Evolutionary conservation across 2,888 invertebrate genomes (phyloP).

Genomic region (Pinctada fucata): DNA sequence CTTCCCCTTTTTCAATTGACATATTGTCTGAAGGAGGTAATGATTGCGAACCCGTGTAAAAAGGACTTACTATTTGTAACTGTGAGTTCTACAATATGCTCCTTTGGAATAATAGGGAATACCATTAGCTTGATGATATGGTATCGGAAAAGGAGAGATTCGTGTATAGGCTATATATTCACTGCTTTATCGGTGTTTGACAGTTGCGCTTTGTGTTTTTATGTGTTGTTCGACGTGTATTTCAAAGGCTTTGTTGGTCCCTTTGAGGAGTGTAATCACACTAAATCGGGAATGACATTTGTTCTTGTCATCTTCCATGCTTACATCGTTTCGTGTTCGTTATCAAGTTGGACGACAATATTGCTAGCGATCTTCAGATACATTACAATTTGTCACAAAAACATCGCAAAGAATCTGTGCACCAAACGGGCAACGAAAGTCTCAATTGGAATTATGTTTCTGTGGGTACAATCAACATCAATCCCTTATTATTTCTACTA

Average conservation of each 20-base stretch:
- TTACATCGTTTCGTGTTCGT: background rate
- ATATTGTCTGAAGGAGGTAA: too few relatives aligned
- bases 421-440: background rate
- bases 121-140: conserved; percentile 10
- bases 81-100: conserved; percentile 7
- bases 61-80: too few relatives aligned
- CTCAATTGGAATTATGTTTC: background rate
- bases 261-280: background rate
- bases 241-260: background rate
- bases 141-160: background rate
- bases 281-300: conserved; percentile 2
- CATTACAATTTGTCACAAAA: background rate
- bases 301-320: conserved; percentile 14
- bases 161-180: background rate
- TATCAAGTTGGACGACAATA: conserved; percentile 11
- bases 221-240: conserved; percentile 3
- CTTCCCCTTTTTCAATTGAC: too few relatives aligned
- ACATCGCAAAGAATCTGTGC: background rate
- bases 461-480: background rate
- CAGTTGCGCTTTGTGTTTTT: background rate
- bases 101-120: conserved; percentile 14
- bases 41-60: too few relatives aligned
- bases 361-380: conserved; percentile 13
- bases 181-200: conserved; percentile 9
- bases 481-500: conserved; percentile 25